These are phyloP conservation scores for Pardosa pseudoannulata DNA, from an alignment of 2,888 invertebrate species.

Conservation along the genomic window DNA sequence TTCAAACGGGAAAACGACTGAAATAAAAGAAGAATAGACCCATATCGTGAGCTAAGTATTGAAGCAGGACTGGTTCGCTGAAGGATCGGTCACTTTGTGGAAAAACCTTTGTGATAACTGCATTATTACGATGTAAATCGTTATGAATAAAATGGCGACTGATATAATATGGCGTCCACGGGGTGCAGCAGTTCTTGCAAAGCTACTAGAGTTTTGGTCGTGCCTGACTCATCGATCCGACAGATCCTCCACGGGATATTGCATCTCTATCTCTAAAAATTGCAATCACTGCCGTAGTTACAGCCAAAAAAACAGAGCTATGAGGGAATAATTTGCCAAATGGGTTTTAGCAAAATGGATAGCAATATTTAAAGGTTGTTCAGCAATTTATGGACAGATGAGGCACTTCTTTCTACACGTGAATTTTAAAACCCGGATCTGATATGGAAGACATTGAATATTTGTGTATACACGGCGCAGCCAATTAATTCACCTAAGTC, in stretches of 20 bases:
- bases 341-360: background rate
- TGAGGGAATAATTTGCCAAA: background rate
- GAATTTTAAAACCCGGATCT: background rate
- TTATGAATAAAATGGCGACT: constrained; percentile 12
- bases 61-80: background rate
- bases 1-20: background rate
- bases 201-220: background rate
- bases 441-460: background rate
- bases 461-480: background rate
- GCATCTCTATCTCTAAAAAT: background rate
- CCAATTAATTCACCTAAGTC: background rate
- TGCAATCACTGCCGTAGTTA: constrained; percentile 6
- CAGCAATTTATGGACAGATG: background rate
- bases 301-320: background rate
- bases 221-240: background rate
- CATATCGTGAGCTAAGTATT: background rate
- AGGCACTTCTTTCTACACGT: background rate
- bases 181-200: constrained; percentile 9
- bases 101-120: background rate
- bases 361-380: background rate
- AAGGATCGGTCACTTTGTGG: background rate
- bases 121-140: background rate
- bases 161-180: constrained; percentile 7
- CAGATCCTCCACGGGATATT: background rate
- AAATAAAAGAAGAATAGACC: background rate